These are phyloP conservation scores for Eristalis pertinax DNA, from an alignment of 2,888 invertebrate species.

Conservation along the genomic window DNA sequence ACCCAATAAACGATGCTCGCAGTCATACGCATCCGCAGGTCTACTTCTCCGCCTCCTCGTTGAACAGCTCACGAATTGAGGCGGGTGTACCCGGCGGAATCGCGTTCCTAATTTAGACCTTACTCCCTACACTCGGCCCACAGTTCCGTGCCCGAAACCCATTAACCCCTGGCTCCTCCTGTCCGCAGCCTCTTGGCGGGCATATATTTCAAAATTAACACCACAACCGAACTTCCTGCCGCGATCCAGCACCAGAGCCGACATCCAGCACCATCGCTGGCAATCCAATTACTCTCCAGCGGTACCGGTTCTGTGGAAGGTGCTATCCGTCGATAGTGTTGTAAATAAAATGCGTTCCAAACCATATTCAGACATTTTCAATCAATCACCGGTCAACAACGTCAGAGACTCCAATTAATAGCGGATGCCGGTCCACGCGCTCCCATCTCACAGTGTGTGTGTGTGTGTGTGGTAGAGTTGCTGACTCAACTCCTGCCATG, in stretches of 20 bases:
- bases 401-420: slow-evolving; percentile 69
- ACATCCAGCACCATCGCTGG: slow-evolving; percentile 37
- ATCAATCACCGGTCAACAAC: slow-evolving; percentile 70
- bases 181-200: slow-evolving; percentile 32
- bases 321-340: slow-evolving; percentile 66
- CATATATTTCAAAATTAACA: slow-evolving; percentile 67
- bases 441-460: slow-evolving; percentile 23
- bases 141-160: slow-evolving; percentile 45
- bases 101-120: slow-evolving; percentile 26
- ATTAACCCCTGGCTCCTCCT: slow-evolving; percentile 56
- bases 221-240: slow-evolving; percentile 64
- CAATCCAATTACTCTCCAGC: slow-evolving; percentile 64
- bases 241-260: slow-evolving; percentile 25
- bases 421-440: slow-evolving; percentile 70
- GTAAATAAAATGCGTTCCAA: slow-evolving; percentile 69
- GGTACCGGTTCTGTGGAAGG: slow-evolving; percentile 60
- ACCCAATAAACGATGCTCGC: background rate
- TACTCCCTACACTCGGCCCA: slow-evolving; percentile 17
- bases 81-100: background rate
- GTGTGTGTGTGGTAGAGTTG: background rate
- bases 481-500: slow-evolving; percentile 4
- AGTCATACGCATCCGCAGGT: background rate
- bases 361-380: slow-evolving; percentile 72
- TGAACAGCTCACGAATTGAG: background rate
- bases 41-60: background rate